These are phyloP conservation scores for Altica lythri DNA, from an alignment of 2,888 invertebrate genomes.

Conservation along the genomic window DNA sequence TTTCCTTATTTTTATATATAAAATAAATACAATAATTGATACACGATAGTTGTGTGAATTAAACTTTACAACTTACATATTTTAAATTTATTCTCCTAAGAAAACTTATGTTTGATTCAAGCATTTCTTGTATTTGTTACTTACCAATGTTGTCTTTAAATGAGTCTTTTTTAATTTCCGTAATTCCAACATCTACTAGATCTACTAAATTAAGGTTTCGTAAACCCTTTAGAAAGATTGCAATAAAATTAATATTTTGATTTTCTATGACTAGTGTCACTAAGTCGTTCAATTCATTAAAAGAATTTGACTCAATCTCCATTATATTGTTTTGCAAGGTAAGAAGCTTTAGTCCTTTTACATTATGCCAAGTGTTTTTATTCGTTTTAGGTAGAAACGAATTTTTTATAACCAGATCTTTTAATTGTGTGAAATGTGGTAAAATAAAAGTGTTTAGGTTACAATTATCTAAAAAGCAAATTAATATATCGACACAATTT, in stretches of 20 bases:
- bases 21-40: no score
- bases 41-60: no score
- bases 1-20: no score
- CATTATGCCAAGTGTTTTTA: background rate
- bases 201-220: background rate
- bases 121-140: no score
- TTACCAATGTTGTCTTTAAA: conserved; percentile 5
- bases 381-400: background rate
- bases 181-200: background rate
- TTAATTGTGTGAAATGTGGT: conserved; percentile 5
- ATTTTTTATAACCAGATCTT: conserved; percentile 5
- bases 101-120: no score
- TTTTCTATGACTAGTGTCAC: conserved; percentile 5
- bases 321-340: background rate
- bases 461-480: conserved; percentile 5
- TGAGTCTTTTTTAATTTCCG: background rate
- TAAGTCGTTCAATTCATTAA: background rate
- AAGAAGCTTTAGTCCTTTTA: conserved; percentile 2
- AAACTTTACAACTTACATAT: no score
- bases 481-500: background rate
- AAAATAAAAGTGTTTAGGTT: background rate
- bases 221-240: background rate
- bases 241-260: background rate
- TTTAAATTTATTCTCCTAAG: no score
- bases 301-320: background rate